Base-by-base conservation (phyloP, 2,888 invertebrate genomes). In the Xanthostigma xanthostigma region DNA sequence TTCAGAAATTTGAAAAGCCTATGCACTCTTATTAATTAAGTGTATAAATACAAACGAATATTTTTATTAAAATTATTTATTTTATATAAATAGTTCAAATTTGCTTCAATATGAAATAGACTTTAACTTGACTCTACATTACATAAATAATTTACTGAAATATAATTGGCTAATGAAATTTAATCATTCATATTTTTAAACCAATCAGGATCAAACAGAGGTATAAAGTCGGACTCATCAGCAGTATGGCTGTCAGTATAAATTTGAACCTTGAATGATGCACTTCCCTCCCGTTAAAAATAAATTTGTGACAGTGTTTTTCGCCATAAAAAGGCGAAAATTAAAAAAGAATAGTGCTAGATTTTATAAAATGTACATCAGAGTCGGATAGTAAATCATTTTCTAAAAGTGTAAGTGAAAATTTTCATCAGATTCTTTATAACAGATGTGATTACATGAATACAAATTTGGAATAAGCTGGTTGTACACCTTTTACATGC, bases 241-340 rank as follows among this genome's bases (percentile, higher is more conserved):
- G 78, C 84, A 86, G 84, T 80, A 88, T 89, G 87, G 88, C 87
- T 86, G 88, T 84, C 90, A 92, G 89, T 93, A 92, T 92, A 92
- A 85, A 92, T 88, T 84, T 87, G 85, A 84, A 80, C 78, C 78
- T 79, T 77, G 78, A 71, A 79, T 75, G 78, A 86, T 85, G 84
- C 78, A 77, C 78, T 81, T 81, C 84, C 84, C 85, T 79, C 81
- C 81, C 76, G 79, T 75, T 74, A 69, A 67, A 64, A 58, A 62
- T 60, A 60, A 62, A 62, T 14, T 39, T 35, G 36, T 48, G 36
- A 17, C 17, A 27, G 27, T 27, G 27, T 27, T 27, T 46, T 48
- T 36, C 38, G 14, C 33, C 17, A 35, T 36, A 40, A 49, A 49
- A 34, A 27, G 33, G 33, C 42, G 14, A 49, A 42, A 42, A 27